Base-by-base conservation (phyloP, 2,797 vertebrate species). In the Siniperca scherzeri region DNA sequence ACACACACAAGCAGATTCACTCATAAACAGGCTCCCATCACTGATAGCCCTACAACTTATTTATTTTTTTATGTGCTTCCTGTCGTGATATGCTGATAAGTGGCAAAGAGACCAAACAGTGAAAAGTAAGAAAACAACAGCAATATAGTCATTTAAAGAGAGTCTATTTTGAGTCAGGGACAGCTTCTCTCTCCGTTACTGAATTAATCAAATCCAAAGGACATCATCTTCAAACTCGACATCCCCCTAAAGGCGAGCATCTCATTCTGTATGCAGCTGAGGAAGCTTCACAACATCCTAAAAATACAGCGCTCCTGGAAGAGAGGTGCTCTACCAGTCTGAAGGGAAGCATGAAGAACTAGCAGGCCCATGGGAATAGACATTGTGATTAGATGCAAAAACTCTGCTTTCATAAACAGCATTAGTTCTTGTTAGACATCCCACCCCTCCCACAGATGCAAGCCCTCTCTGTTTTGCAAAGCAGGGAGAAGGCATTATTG, bases 161-260 rank as follows among this genome's bases (percentile, higher is more conserved):
- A 93, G 93, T 95, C 95, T 96, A 96, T 96, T 96, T 96, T 94
- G 91, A 95, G 95, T 94, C 94, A 80, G 95, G 95, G 95, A 95
- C 95, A 95, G 95, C 93, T 96, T 95, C 91, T 96, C 91, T 92
- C 95, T 94, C 93, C 89, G 78, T 96, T 95, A 95, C 97, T 97
- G 97, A 98, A 98, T 99, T 98, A 98, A 98, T 97, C 97, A 98
- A 97, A 97, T 98, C 97, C 97, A 98, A 97, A 98, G 97, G 97
- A 99, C 96, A 97, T 96, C 97, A 98, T 97, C 97, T 98, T 98
- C 97, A 98, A 98, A 98, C 97, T 97, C 97, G 97, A 97, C 96
- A 97, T 97, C 96, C 97, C 97, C 97, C 98, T 97, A 93, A 97
- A 98, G 97, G 97, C 97, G 97, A 97, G 97, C 95, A 95, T 94